Evolutionary conservation across 2,888 invertebrate species (phyloP), one percentile per base, ranked within the genome.

Genomic region (Caenorhabditis sp.): DNA sequence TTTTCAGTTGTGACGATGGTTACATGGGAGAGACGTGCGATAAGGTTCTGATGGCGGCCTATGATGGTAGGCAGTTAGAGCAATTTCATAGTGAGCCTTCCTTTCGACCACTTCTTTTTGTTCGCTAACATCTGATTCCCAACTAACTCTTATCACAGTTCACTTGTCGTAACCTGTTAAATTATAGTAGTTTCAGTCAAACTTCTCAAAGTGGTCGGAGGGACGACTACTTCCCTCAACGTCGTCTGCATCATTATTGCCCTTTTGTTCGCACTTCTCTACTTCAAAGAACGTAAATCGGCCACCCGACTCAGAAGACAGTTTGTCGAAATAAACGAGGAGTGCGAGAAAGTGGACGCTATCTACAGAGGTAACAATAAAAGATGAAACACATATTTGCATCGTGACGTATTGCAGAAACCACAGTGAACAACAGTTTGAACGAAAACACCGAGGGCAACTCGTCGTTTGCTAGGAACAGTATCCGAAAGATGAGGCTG

Each of bases 1-100:
- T 37, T 68, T 75, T 26, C 70, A 75, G 75, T 17, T 75, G 75
- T 43, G 68, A 75, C 20, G 68, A 58, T 26, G 75, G 70, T 26
- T 75, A 63, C 32, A 75, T 70, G 68, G 75, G 75, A 27, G 75
- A 75, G 39, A 62, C 48, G 7, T 75, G 75, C 48, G 70, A 75
- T 27, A 62, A 62, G 52, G 75, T 75, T 2, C 27, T 75, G 30
- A 68, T 75, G 68, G 46, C 62, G 24, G 75, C 68, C 20, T 75
- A 70, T 63, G 68, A 70, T 46, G 75, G 75, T 75, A 75, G 45
- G 75, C 63, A n/a, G 73, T 53, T 66, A 61, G 41, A 22, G 24
- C 41, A 66, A 17, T 61, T 73, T 35, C 32, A 66, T 68, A 66
- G 74, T 74, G 74, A 74, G 74, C 52, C 46, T 61, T 30, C 9